A percentile compares a stretch with the other conserved stretches of the same genome.
Evolutionary conservation across 2,797 vertebrate genomes (phyloP).

Genomic region (Cryptoblepharus egeriae): DNA sequence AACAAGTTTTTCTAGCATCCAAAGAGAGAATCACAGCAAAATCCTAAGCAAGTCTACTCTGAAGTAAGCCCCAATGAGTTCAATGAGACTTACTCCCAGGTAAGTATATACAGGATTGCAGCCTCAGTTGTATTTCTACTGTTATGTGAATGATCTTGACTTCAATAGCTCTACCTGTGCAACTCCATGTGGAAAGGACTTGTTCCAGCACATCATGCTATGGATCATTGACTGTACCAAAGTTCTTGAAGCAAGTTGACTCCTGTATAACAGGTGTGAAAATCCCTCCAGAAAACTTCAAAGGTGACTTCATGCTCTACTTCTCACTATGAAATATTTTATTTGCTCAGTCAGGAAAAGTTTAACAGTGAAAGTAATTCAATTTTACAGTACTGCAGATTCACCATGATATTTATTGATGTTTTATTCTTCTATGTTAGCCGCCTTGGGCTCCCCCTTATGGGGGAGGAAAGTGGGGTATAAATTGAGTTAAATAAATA

Average conservation of each 20-base stretch:
- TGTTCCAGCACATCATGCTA: slow-evolving; percentile 8
- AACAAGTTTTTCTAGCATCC: neutral
- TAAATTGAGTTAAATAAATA: too few relatives aligned
- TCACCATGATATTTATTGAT: too few relatives aligned
- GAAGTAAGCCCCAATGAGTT: too few relatives aligned
- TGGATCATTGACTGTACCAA: neutral
- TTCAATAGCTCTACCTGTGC: slow-evolving; percentile 7
- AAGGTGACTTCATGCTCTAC: neutral
- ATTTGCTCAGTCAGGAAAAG: neutral
- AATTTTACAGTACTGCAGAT: too few relatives aligned
- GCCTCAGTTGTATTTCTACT: neutral
- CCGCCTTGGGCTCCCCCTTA: too few relatives aligned
- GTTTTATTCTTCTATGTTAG: too few relatives aligned
- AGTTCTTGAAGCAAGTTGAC: neutral
- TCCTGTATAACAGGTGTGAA: slow-evolving; percentile 22
- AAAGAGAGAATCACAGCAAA: too few relatives aligned
- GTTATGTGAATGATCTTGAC: neutral
- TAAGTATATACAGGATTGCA: too few relatives aligned
- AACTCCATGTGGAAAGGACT: neutral
- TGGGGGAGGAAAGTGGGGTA: too few relatives aligned
- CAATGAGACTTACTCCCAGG: too few relatives aligned
- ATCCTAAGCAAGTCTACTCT: too few relatives aligned
- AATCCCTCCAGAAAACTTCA: slow-evolving; percentile 21
- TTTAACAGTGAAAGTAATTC: neutral
- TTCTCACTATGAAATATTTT: slow-evolving; percentile 1